Base-by-base conservation (phyloP, 1,140 invertebrate genomes). In the Hydropsyche tenuis region DNA sequence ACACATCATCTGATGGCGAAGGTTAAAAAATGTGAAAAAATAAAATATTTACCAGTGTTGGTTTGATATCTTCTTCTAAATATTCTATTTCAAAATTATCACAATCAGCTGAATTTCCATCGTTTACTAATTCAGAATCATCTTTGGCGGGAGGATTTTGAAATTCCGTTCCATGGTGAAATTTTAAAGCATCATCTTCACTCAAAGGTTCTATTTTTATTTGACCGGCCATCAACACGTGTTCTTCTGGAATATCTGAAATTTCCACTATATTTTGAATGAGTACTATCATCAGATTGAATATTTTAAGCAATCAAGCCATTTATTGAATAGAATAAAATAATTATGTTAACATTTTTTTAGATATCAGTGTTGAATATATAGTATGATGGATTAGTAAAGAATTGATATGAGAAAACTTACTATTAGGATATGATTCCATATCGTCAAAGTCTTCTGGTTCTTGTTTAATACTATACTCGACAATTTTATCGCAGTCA, bases 191-290 rank as follows among this genome's bases (percentile, higher is more conserved):
- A 30, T 65, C 71, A 53, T 65, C n/a, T 65, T 65, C 71, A 73
- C 71, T 73, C n/a, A 73, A 56, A 25, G 71, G 71, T 37, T 73
- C 71, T 12, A 73, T 22, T 56, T 64, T 65, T 65, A 73, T 73
- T 25, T 73, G 25, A 16, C 25, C 23, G 9, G 30, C 16, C 16
- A 22, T 9, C 18, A 66, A 37, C 12, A n/a, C 6, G 48, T 66
- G 7, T n/a, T 64, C 45, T 56, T 48, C 25, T 2, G 6, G 18
- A 1, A 51, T 27, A 23, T 22, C 65, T 68, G 45, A 25, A 68
- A 68, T 11, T 22, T 53, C 22, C 1, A 43, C 12, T 5, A 6
- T 43, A 43, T 43, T 43, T 43, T 43, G 5, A 12, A 6, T 6
- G 12, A 6, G 37, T 12, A 43, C 5, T 7, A 53, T 1, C 1